phyloP scores from a whole-genome alignment of 2,888 invertebrate genomes.

The Andrena haemorrhoa region DNA sequence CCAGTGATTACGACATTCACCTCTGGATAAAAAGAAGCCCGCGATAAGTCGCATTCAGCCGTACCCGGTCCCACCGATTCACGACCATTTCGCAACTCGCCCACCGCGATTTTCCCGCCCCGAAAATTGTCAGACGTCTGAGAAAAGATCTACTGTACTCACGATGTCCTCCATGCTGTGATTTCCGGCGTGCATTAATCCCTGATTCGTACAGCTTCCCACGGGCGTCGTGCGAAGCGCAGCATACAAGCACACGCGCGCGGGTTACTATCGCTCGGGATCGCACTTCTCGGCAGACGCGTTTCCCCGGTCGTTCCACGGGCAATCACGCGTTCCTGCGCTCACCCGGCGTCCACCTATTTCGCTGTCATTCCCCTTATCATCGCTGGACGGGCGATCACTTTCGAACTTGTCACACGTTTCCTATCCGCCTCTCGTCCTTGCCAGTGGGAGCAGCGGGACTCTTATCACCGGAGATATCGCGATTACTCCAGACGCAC shows the following conservation, averaged over 20 bases:
- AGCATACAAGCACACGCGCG: conserved; percentile 57
- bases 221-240: conserved; percentile 68
- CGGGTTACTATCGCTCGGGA: conserved; percentile 39
- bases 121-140: neutral
- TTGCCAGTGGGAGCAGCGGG: too few relatives aligned
- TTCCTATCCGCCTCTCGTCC: conserved; percentile 17
- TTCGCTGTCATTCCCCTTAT: conserved; percentile 34
- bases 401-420: conserved; percentile 28
- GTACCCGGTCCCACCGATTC: too few relatives aligned
- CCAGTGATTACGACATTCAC: conserved; percentile 32
- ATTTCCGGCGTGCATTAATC: conserved; percentile 72
- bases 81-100: too few relatives aligned
- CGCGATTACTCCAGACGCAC: neutral
- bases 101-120: neutral
- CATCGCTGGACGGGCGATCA: conserved; percentile 46
- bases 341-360: conserved; percentile 25
- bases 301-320: conserved; percentile 10
- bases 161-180: conserved; percentile 82
- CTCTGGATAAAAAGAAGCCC: neutral
- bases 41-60: too few relatives aligned
- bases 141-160: conserved; percentile 69
- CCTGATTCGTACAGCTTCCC: conserved; percentile 67
- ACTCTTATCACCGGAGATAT: neutral
- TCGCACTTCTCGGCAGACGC: conserved; percentile 37
- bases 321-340: conserved; percentile 43